Conservation (phyloP, 2,888 invertebrate species). For the Agrochola litura region DNA sequence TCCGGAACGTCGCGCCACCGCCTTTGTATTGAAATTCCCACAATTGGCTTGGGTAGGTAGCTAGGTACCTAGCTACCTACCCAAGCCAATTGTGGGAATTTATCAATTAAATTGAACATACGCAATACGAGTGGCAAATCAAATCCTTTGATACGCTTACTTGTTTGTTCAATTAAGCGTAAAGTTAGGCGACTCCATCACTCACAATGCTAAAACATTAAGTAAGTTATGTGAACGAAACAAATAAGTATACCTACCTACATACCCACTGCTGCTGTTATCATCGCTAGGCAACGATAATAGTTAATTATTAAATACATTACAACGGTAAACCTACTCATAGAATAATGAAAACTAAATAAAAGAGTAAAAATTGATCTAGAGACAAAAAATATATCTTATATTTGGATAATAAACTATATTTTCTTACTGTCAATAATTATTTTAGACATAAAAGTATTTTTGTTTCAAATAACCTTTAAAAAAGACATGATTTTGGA, state of each 20-base stretch:
- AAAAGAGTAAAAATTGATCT: too few relatives aligned
- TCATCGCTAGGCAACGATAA: not conserved
- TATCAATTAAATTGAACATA: conserved; percentile 45
- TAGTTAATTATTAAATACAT: conserved; percentile 1
- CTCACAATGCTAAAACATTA: not conserved
- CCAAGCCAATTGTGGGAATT: conserved; percentile 20
- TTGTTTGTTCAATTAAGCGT: conserved; percentile 34
- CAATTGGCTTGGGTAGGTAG: too few relatives aligned
- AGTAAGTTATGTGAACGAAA: too few relatives aligned
- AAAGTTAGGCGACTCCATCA: conserved; percentile 4
- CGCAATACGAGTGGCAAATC: conserved; percentile 11
- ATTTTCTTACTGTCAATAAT: too few relatives aligned
- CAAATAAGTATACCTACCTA: too few relatives aligned
- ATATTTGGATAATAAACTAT: too few relatives aligned
- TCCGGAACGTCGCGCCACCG: not conserved
- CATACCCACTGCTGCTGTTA: not conserved
- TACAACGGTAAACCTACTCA: not conserved
- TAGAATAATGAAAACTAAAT: too few relatives aligned
- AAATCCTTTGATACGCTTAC: conserved; percentile 28
- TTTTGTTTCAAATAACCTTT: too few relatives aligned
- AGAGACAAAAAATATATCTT: too few relatives aligned
- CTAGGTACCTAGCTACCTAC: conserved; percentile 19
- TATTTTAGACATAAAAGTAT: too few relatives aligned
- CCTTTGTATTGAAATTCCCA: conserved; percentile 11
- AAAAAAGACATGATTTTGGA: too few relatives aligned